Conservation (phyloP, 2,888 invertebrate genomes). For the Sarcophaga subvicina region DNA sequence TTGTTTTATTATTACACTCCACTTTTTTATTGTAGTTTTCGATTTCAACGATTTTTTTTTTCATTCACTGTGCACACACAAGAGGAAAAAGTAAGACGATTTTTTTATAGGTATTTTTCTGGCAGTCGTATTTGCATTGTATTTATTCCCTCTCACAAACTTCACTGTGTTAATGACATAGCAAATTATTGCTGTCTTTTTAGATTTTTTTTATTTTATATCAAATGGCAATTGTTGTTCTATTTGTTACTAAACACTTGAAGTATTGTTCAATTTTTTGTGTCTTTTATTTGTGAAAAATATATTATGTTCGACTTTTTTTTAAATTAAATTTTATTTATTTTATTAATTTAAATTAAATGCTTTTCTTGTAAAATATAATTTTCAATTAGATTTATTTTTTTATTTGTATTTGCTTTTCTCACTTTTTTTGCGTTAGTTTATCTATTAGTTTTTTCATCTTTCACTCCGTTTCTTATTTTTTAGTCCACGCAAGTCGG, state of each 20-base stretch:
- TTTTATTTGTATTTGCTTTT: constrained; percentile 23
- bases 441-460: constrained; percentile 44
- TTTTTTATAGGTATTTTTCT: constrained; percentile 52
- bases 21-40: no score
- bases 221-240: background rate
- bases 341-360: no score
- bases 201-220: constrained; percentile 9
- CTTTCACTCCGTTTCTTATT: constrained; percentile 31
- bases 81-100: constrained; percentile 47
- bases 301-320: no score
- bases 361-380: constrained; percentile 22
- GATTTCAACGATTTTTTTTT: constrained; percentile 7
- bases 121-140: background rate
- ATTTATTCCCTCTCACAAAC: no score
- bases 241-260: no score
- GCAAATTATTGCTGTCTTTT: constrained; percentile 39
- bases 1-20: no score
- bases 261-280: no score
- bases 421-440: constrained; percentile 34
- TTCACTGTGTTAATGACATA: no score
- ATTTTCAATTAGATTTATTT: constrained; percentile 54
- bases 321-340: no score
- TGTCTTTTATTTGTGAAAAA: no score
- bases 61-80: constrained; percentile 30
- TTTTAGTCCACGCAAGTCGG: constrained; percentile 61